A percentile compares a stretch with the other conserved stretches of the same genome.
Evolutionary conservation across 2,113 vertebrate genomes (phyloP).

Genomic region (Ptilonorhynchus violaceus): DNA sequence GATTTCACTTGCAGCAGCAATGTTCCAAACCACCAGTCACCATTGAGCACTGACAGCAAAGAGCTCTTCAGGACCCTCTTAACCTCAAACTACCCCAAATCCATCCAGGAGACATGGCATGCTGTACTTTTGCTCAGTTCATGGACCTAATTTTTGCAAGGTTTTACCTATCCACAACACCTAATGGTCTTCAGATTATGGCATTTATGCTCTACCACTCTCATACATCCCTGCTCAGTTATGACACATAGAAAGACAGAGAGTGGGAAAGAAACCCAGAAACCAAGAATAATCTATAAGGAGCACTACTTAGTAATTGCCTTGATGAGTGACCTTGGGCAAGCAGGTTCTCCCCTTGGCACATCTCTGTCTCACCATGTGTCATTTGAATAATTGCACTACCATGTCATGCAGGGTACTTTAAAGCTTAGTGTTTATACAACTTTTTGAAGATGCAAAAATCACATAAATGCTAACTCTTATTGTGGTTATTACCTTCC

Average conservation of each 20-base stretch:
- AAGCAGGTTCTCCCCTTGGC: background rate
- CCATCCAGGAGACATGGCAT: background rate
- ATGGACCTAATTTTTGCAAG: background rate
- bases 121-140: background rate
- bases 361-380: background rate
- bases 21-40: background rate
- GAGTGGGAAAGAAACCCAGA: background rate
- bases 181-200: background rate
- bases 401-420: background rate
- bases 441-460: constrained; percentile 38
- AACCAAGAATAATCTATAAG: background rate
- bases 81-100: background rate
- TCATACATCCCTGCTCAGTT: background rate
- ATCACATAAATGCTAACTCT: background rate
- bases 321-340: background rate
- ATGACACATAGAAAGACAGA: background rate
- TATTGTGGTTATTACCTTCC: constrained; percentile 47
- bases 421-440: constrained; percentile 1
- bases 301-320: background rate
- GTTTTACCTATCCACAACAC: too few relatives aligned
- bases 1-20: background rate
- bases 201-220: background rate
- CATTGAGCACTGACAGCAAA: background rate
- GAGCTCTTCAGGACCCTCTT: background rate
- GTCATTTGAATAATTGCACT: background rate